phyloP scores from a whole-genome alignment of 2,888 invertebrate species.

The Sympetrum striolatum region DNA sequence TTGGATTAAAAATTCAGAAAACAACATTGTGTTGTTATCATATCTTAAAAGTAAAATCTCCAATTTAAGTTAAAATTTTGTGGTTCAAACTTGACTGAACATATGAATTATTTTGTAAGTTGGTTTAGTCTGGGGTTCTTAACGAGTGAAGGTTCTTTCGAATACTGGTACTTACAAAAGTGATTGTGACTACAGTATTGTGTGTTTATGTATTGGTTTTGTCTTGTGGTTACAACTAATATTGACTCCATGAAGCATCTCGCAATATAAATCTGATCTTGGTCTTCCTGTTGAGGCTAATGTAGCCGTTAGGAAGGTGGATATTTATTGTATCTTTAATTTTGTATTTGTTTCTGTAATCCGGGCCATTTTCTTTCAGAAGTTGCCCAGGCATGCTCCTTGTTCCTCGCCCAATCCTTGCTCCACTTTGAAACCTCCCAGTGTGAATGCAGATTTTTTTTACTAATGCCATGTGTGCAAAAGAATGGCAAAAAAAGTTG shows the following conservation, averaged over 20 bases:
- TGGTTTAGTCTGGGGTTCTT: constrained; percentile 3
- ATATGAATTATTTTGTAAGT: background rate
- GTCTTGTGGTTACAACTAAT: constrained; percentile 37
- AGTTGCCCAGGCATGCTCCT: constrained; percentile 31
- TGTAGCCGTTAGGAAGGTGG: background rate
- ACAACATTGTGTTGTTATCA: constrained; percentile 6
- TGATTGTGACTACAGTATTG: constrained; percentile 40
- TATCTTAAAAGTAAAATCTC: constrained; percentile 5
- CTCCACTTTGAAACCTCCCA: background rate
- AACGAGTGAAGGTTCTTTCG: constrained; percentile 11
- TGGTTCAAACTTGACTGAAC: constrained; percentile 18
- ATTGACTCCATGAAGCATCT: constrained; percentile 20
- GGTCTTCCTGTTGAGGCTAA: constrained; percentile 21
- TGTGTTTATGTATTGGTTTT: constrained; percentile 39
- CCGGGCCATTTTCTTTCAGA: background rate
- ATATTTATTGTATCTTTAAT: constrained; percentile 28
- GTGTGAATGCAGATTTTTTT: constrained; percentile 27
- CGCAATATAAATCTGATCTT: constrained; percentile 2
- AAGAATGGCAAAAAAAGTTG: constrained; percentile 32
- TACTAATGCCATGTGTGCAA: constrained; percentile 6
- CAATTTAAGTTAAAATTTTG: constrained; percentile 21
- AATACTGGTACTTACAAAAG: constrained; percentile 12
- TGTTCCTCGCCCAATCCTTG: constrained; percentile 33
- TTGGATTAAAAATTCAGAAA: constrained; percentile 21
- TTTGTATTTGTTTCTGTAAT: background rate